Evolutionary conservation across 2,113 vertebrate species (phyloP).

Genomic region (Pomatorhinus ruficollis): DNA sequence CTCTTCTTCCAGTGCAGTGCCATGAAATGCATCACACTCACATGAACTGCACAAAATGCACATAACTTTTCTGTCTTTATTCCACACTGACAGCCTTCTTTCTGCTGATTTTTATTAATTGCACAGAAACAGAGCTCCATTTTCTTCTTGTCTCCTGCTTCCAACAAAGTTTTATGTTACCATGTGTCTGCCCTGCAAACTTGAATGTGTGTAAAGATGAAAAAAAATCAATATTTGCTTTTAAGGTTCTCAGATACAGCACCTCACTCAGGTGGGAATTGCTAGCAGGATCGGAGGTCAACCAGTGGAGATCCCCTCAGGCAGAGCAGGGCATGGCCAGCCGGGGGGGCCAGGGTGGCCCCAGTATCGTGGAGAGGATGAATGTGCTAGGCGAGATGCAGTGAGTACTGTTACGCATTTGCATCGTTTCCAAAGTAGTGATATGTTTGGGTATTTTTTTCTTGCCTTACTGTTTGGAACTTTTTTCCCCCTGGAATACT

Average conservation of each 20-base stretch:
- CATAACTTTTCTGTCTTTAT: conserved; percentile 1
- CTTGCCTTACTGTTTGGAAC: conserved; percentile 55
- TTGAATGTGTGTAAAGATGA: conserved; percentile 66
- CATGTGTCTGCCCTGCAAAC: conserved; percentile 62
- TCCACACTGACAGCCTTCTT: conserved; percentile 21
- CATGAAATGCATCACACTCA: background rate
- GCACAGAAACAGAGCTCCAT: conserved; percentile 12
- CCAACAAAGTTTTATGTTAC: conserved; percentile 46
- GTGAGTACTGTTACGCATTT: conserved; percentile 80
- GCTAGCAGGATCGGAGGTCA: conserved; percentile 85
- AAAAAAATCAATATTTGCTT: conserved; percentile 65
- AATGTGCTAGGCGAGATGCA: conserved; percentile 83
- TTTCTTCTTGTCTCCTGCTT: conserved; percentile 36
- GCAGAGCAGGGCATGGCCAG: conserved; percentile 80
- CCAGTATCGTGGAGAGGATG: conserved; percentile 81
- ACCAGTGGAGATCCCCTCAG: conserved; percentile 80
- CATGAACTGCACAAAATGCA: background rate
- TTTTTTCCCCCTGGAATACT: background rate
- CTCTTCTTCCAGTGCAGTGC: background rate
- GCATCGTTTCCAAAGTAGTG: conserved; percentile 48
- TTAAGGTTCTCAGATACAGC: conserved; percentile 92
- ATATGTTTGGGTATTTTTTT: conserved; percentile 46
- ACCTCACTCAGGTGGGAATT: conserved; percentile 90
- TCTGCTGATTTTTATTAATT: conserved; percentile 26
- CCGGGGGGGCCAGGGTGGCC: conserved; percentile 86